Base-by-base conservation (phyloP, 30 jellyfish, hydroid and myxozoan genomes). In the Morbakka virulenta region DNA sequence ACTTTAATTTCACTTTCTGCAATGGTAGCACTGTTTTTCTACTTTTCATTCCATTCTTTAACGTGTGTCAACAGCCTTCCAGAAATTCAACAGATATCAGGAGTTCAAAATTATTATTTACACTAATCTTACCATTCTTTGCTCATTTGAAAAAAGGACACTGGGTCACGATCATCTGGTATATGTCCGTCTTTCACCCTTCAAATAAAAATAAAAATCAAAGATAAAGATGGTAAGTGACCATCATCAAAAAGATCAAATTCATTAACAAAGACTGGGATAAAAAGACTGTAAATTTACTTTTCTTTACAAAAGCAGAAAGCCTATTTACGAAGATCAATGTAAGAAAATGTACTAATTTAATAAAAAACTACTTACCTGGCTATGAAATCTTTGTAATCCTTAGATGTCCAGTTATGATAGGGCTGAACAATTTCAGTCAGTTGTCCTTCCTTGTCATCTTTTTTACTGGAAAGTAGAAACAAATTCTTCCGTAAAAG, bases 121-220 rank as follows among this genome's bases (percentile, higher is more conserved):
- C n/a, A n/a, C n/a, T n/a, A n/a, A n/a, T n/a, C n/a, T n/a, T 50
- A 92, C 98, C 98, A 92, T 24, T 92, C 96, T 61, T 85, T 84
- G 52, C 85, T 96, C 23, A 92, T 48, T 13, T 81, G 24, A 32
- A 92, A 92, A 62, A 67, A 92, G 0, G 88, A 96, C 26, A 92
- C 95, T 0, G 98, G 98, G 30, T 84, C 98, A 30, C 63, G 74
- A 1, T 76, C 88, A 41, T 63, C 82, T 24, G 86, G 89, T 29
- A 70, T 85, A 50, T 67, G 47, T 0, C 87, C 91, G 21, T 36
- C 34, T 66, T 89, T 89, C 31, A 61, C 34, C 33, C 95, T 75
- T 29, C 13, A 80, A 74, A 25, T 20, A n/a, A 69, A 26, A 29
- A 67, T 6, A 78, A 21, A 29, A n/a, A n/a, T n/a, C n/a, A n/a